phyloP scores from a whole-genome alignment of 2,888 invertebrate genomes.

The Argynnis bischoffii region DNA sequence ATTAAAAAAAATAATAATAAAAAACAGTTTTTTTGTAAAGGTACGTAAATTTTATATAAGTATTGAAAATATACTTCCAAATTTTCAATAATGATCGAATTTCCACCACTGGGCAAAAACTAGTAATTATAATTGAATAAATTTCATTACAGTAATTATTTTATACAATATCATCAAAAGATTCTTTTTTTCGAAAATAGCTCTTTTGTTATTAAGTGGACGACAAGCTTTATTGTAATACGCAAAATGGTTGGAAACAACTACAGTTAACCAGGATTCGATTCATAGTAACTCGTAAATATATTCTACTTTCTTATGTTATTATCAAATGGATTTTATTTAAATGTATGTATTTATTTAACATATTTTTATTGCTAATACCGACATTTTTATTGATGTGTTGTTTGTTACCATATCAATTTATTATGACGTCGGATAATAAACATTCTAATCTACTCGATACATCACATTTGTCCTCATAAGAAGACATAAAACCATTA shows the following conservation, averaged over 20 bases:
- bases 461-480: neutral
- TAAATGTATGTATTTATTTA: slow-evolving; percentile 6
- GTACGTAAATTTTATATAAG: too few relatives aligned
- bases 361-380: slow-evolving; percentile 13
- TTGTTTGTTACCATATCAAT: neutral
- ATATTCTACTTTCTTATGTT: slow-evolving; percentile 12
- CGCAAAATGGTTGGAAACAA: slow-evolving; percentile 3
- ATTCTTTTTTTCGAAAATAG: too few relatives aligned
- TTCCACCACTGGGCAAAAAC: too few relatives aligned
- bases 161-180: too few relatives aligned
- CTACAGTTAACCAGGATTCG: neutral
- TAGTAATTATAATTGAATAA: too few relatives aligned
- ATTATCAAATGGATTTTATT: slow-evolving; percentile 4
- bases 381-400: slow-evolving; percentile 1
- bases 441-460: neutral
- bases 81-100: too few relatives aligned
- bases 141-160: too few relatives aligned
- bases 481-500: neutral
- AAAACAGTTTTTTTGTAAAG: too few relatives aligned
- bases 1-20: too few relatives aligned
- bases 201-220: neutral
- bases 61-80: too few relatives aligned
- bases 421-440: neutral
- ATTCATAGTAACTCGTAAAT: slow-evolving; percentile 20
- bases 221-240: neutral